These are phyloP conservation scores for Amphipoea lucens DNA, from an alignment of 2,888 invertebrate species.

Conservation along the genomic window DNA sequence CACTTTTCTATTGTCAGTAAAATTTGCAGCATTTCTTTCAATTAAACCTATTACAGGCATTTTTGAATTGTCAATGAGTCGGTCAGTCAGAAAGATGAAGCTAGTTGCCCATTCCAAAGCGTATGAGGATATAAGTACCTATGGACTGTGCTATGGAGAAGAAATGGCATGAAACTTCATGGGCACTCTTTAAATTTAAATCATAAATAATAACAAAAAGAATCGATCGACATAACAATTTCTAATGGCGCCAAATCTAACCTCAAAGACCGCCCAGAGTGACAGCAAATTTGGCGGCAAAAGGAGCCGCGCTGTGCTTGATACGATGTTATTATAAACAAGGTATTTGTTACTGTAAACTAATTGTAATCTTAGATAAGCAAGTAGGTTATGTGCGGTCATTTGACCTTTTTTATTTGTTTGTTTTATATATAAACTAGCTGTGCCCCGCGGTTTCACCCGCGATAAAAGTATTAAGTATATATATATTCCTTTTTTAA, in stretches of 20 bases:
- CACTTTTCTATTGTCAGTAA: too few relatives aligned
- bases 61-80: too few relatives aligned
- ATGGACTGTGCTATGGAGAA: background rate
- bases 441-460: too few relatives aligned
- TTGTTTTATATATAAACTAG: conserved; percentile 4
- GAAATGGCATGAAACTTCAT: background rate
- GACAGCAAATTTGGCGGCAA: conserved; percentile 66
- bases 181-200: background rate
- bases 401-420: conserved; percentile 30
- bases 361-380: conserved; percentile 52
- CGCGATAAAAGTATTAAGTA: too few relatives aligned
- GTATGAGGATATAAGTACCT: too few relatives aligned
- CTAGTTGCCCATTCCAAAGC: too few relatives aligned
- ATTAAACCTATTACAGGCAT: too few relatives aligned
- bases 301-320: conserved; percentile 55
- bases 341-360: conserved; percentile 50
- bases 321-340: conserved; percentile 61
- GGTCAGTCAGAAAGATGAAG: too few relatives aligned
- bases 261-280: conserved; percentile 65
- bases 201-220: conserved; percentile 6
- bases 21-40: too few relatives aligned
- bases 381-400: conserved; percentile 38
- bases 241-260: conserved; percentile 59
- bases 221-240: conserved; percentile 60
- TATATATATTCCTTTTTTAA: too few relatives aligned